phyloP scores from a whole-genome alignment of 2,888 invertebrate genomes.

The Helleia helle region DNA sequence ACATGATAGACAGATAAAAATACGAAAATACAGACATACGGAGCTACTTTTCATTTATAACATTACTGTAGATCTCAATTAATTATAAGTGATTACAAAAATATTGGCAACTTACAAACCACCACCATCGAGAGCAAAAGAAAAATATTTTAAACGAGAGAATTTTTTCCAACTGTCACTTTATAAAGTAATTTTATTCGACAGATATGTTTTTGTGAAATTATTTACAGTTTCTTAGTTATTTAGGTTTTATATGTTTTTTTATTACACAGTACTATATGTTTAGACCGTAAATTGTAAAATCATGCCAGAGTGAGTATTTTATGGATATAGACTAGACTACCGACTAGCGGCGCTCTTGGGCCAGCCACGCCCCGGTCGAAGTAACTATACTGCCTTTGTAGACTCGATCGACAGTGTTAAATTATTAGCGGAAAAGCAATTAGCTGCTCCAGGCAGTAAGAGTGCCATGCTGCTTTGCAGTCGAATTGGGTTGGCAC shows the following conservation, averaged over 20 bases:
- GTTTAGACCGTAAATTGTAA: constrained; percentile 29
- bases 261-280: constrained; percentile 34
- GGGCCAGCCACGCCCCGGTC: too few species aligned
- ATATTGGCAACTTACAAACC: constrained; percentile 5
- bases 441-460: too few species aligned
- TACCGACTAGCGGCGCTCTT: background rate
- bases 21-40: too few species aligned
- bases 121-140: constrained; percentile 10
- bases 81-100: too few species aligned
- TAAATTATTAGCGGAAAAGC: too few species aligned
- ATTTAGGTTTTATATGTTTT: constrained; percentile 46
- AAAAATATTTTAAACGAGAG: constrained; percentile 20
- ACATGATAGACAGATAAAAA: too few species aligned
- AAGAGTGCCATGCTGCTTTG: too few species aligned
- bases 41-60: too few species aligned
- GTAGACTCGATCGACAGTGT: too few species aligned
- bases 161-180: constrained; percentile 36
- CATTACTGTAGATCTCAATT: too few species aligned
- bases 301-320: constrained; percentile 66
- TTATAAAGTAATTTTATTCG: constrained; percentile 40
- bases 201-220: constrained; percentile 62
- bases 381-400: too few species aligned
- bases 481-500: too few species aligned
- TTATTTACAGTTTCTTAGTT: constrained; percentile 50
- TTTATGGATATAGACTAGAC: background rate